Evolutionary conservation across 2,888 invertebrate genomes (phyloP).

Genomic region (Bembecia ichneumoniformis): DNA sequence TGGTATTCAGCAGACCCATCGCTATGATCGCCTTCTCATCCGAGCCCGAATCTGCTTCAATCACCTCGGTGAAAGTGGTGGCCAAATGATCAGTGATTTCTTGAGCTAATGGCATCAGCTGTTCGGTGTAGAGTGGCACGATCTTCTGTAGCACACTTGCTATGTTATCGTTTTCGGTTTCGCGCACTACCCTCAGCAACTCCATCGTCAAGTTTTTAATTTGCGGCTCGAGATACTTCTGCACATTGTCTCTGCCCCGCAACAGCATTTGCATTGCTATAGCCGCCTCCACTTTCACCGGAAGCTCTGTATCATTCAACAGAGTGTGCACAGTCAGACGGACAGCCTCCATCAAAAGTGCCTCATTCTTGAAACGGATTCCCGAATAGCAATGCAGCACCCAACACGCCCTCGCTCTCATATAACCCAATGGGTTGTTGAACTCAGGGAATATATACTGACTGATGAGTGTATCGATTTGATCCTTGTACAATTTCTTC

Average conservation of each 20-base stretch:
- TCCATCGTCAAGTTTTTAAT: slow-evolving; percentile 87
- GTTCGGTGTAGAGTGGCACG: slow-evolving; percentile 90
- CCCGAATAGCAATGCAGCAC: slow-evolving; percentile 92
- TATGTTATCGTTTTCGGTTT: slow-evolving; percentile 98
- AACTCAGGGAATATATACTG: slow-evolving; percentile 97
- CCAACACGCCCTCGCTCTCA: slow-evolving; percentile 97
- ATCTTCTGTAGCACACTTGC: slow-evolving; percentile 96
- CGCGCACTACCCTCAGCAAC: slow-evolving; percentile 89
- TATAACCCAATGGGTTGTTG: slow-evolving; percentile 81
- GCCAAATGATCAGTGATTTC: slow-evolving; percentile 96
- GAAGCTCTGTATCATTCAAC: slow-evolving; percentile 89
- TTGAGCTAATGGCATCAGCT: slow-evolving; percentile 91
- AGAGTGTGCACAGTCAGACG: slow-evolving; percentile 84
- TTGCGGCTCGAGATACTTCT: slow-evolving; percentile 82
- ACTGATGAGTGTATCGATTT: slow-evolving; percentile 91
- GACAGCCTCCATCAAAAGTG: slow-evolving; percentile 84
- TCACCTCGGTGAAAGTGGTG: slow-evolving; percentile 79
- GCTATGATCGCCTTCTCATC: slow-evolving; percentile 98
- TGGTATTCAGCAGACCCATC: slow-evolving; percentile 95
- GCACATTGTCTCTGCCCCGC: slow-evolving; percentile 82
- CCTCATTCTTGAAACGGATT: slow-evolving; percentile 87
- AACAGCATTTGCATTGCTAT: slow-evolving; percentile 94
- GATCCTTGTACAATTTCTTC: slow-evolving; percentile 92
- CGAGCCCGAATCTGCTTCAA: slow-evolving; percentile 87
- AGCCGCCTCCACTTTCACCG: slow-evolving; percentile 97